These are phyloP conservation scores for Anoplopoma fimbria DNA, from an alignment of 2,113 vertebrate genomes.

Conservation along the genomic window DNA sequence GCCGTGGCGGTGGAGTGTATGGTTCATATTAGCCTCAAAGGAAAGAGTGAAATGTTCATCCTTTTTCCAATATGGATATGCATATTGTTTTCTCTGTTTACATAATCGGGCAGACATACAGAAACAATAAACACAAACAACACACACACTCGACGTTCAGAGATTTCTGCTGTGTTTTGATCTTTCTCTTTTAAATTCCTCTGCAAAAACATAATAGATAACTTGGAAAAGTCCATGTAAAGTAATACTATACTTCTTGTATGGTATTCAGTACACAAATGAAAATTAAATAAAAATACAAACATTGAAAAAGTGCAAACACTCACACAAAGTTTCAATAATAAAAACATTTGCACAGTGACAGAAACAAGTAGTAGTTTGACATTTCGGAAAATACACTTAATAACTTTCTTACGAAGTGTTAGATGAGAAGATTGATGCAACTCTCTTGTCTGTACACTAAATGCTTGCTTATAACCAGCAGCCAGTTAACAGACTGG, in stretches of 20 bases:
- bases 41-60: conserved; percentile 70
- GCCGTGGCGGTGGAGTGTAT: conserved; percentile 49
- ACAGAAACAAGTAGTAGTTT: neutral
- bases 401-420: neutral
- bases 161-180: neutral
- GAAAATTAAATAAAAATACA: neutral
- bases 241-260: neutral
- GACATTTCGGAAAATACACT: neutral
- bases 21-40: conserved; percentile 78
- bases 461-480: neutral
- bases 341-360: neutral
- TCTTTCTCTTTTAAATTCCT: neutral
- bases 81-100: conserved; percentile 25
- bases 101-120: conserved; percentile 13
- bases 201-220: neutral
- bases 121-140: conserved; percentile 21
- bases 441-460: neutral
- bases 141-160: neutral
- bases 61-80: conserved; percentile 56
- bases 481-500: neutral
- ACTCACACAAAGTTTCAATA: neutral
- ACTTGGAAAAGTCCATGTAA: neutral
- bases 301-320: neutral
- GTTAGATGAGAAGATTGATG: neutral
- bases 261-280: neutral